Base-by-base conservation (phyloP, 2,888 invertebrate species). In the Agrochola macilenta region DNA sequence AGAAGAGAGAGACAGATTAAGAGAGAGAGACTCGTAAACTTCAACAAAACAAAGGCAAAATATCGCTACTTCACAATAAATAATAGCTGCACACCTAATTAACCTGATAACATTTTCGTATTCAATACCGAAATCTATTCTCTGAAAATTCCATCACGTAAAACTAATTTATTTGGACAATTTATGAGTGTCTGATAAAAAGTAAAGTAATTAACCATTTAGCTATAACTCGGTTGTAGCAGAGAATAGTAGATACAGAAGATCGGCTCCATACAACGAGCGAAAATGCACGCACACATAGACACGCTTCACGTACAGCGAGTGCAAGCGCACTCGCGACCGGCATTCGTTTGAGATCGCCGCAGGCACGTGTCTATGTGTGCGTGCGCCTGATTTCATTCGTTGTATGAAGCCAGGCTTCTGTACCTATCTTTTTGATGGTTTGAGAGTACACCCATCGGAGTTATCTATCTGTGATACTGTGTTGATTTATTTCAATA, bases 111-210 rank as follows among this genome's bases (percentile, higher is more conserved):
- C 14, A 35, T 23, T 81, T 76, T 54, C 49, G n/a, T 74, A 83
- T 83, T 76, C 71, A 69, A 81, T 70, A 71, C 26, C 12, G 1
- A 75, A 86, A 69, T 80, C 66, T 78, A 71, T 86, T 79, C 52
- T 43, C 66, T 43, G 23, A 57, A 88, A 87, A 87, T 82, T 82
- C 82, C 66, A 75, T 71, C 89, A 87, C 89, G 88, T 87, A 87
- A 74, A 74, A 75, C 78, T 77, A 89, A 89, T 88, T 88, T 85
- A 89, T 88, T 77, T 73, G 49, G 58, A 72, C n/a, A 85, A 89
- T 89, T 89, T 89, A 89, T 84, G 86, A 81, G 61, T 69, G 70
- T 68, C 17, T 78, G 89, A 89, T 89, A 87, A 88, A 89, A 87
- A 85, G 83, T 84, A 79, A 88, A 86, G 86, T 87, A 89, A 88